Base-by-base conservation (phyloP, 1,140 invertebrate genomes). In the Ceratina japonica region DNA sequence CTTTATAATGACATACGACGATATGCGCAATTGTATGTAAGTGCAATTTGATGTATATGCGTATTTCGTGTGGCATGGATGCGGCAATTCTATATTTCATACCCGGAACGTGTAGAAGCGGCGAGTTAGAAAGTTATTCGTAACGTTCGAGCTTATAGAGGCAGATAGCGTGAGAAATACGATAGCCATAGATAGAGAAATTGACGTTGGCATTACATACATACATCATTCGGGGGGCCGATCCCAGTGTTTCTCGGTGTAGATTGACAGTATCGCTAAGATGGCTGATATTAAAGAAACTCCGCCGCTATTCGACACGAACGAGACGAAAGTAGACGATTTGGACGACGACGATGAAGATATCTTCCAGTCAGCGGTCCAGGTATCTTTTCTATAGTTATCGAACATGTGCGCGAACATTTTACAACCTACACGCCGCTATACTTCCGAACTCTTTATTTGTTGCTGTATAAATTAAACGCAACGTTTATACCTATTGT, bases 331-430 rank as follows among this genome's bases (percentile, higher is more conserved):
- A 72, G 91, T 92, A 81, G 94, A 95, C 85, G 94, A 95, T 84
- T 94, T 95, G 52, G 95, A 95, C 62, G 95, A 96, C 75, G 95
- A 96, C 82, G 95, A 95, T 81, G 95, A 96, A 85, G 96, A 97
- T 93, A 93, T 97, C 86, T 97, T 97, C 91, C 93, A 94, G 70
- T 97, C 96, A 70, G 95, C 96, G 24, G 93, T 96, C 80, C 95
- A 96, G 94, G 96, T 97, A 94, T 18, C 61, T 75, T 69, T 75
- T 37, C 31, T 56, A 49, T 16, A 56, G 13, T 78, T 52, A 56
- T 54, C 16, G 51, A 1, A 54, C 10, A 70, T 77, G 24, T 54
- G 27, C 20, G 0, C 18, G 22, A 54, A 68, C 63, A 75, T 63
- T 59, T 37, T 3, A 49, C n/a, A 56, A 71, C 22, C 18, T 51